These are phyloP conservation scores for Helicorthomorpha holstii DNA, from an alignment of 1,140 invertebrate species.

Conservation along the genomic window DNA sequence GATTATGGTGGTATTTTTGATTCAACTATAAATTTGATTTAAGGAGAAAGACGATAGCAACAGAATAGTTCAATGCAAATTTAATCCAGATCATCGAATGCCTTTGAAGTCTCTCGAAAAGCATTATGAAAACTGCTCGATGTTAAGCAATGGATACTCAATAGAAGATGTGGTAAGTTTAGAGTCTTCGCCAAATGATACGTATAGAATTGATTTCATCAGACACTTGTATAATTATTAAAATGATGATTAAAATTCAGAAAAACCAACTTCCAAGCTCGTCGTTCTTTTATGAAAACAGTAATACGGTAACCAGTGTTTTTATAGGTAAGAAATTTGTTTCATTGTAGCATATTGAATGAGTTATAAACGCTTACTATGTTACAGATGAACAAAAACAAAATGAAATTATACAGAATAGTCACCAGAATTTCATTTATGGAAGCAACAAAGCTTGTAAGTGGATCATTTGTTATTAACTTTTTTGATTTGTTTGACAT, in stretches of 20 bases:
- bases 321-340: slow-evolving; percentile 2
- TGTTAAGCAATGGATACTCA: slow-evolving; percentile 8
- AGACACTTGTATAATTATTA: background rate
- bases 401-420: background rate
- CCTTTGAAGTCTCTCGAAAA: slow-evolving; percentile 5
- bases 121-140: slow-evolving; percentile 8
- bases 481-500: background rate
- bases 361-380: background rate
- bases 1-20: no score
- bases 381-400: background rate
- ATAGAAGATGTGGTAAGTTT: slow-evolving; percentile 11
- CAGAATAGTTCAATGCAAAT: slow-evolving; percentile 4
- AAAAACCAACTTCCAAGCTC: slow-evolving; percentile 6
- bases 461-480: background rate
- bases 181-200: no score
- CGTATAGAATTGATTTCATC: background rate
- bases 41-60: background rate
- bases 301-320: slow-evolving; percentile 1
- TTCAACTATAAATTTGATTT: background rate
- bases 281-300: slow-evolving; percentile 1
- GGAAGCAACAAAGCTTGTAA: background rate
- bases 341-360: background rate
- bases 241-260: background rate
- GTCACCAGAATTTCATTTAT: background rate
- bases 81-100: slow-evolving; percentile 8